phyloP scores from a whole-genome alignment of 2,797 vertebrate genomes.

The Triplophysa yarkandensis region DNA sequence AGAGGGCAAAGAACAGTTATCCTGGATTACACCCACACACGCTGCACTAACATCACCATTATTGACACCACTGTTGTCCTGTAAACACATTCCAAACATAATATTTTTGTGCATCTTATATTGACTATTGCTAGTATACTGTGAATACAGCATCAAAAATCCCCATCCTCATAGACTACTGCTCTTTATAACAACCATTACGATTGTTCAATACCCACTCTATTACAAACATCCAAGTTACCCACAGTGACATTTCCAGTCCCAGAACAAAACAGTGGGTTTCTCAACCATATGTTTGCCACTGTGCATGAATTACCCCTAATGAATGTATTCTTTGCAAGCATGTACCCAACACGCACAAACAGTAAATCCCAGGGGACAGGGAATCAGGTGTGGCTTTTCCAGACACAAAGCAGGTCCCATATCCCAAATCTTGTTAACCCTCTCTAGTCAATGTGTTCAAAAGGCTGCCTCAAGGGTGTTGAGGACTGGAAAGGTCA shows the following conservation, averaged over 20 bases:
- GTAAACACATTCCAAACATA: neutral
- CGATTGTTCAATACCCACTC: neutral
- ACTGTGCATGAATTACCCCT: neutral
- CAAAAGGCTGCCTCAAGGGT: constrained; percentile 2
- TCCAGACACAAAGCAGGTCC: constrained; percentile 31
- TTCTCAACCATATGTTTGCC: neutral
- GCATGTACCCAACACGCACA: neutral
- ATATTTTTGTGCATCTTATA: too few relatives aligned
- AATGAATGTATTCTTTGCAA: constrained; percentile 7
- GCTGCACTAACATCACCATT: neutral
- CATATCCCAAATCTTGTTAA: constrained; percentile 12
- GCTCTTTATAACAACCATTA: neutral
- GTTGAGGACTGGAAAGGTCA: neutral
- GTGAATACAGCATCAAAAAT: neutral
- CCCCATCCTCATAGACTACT: neutral
- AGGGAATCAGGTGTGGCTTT: constrained; percentile 25
- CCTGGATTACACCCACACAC: constrained; percentile 65
- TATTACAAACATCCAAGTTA: neutral
- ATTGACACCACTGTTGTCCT: neutral
- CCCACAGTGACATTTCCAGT: neutral
- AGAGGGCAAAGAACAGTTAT: constrained; percentile 62
- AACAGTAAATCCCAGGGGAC: constrained; percentile 1
- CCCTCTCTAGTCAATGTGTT: neutral
- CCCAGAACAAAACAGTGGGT: neutral
- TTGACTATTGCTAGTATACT: too few relatives aligned